Base-by-base conservation (phyloP, 2,797 vertebrate species). In the Basileuterus tristriatus region DNA sequence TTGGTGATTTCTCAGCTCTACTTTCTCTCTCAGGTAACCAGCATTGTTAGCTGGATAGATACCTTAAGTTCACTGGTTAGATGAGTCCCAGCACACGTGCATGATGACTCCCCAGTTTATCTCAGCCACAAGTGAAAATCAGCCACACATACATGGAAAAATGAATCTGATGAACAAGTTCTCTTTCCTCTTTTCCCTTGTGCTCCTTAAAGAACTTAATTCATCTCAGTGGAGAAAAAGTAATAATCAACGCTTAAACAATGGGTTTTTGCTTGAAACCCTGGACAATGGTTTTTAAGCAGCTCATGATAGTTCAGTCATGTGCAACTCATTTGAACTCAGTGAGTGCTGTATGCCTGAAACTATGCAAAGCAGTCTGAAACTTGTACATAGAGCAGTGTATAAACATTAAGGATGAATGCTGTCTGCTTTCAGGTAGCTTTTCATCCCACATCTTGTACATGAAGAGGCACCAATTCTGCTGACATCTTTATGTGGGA, bases 151-250 rank as follows among this genome's bases (percentile, higher is more conserved):
- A 12, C 24, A 6, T 32, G n/a, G 65, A 68, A 60, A 85, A 67
- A 34, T 23, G n/a, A 30, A 50, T 49, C 29, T 27, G 62, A 46
- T 71, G 43, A 91, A 41, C 32, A 75, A 44, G 14, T 49, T 30
- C 30, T 87, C 62, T 62, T 63, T 91, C 37, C 58, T 89, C 34
- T 86, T 87, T 78, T 62, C 37, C 24, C n/a, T 56, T 64, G 23
- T 75, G 36, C 39, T 92, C 49, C 56, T 74, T 89, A 55, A 91
- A 89, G 60, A 84, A 17, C 10, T 76, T 83, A 86, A 92, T 94
- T 92, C 77, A 69, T 87, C 55, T 70, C 79, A 52, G 36, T 17
- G 55, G 82, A 72, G 52, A 63, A 92, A 94, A 87, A 83, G n/a
- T 50, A 68, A 87, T 82, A 81, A 87, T 74, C 47, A 92, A 53